Percentiles rank a stretch among this genome's conserved stretches.
Evolutionary conservation across 2,113 vertebrate genomes (phyloP).

Genomic region (Malaclemys terrapin): DNA sequence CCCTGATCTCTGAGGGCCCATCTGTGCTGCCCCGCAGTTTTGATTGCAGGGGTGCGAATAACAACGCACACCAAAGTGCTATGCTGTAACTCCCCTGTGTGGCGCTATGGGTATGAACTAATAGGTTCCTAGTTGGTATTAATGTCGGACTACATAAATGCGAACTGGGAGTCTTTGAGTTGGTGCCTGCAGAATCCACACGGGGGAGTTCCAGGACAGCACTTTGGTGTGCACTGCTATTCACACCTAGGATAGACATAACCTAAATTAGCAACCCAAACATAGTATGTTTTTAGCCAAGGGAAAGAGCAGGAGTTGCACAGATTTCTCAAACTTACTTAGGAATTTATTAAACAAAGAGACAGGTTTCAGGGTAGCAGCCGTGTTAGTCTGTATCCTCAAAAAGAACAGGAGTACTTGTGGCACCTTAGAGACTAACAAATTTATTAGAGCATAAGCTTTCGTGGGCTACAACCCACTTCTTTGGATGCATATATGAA

Average conservation of each 20-base stretch:
- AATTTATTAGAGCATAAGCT: no score
- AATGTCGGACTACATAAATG: neutral
- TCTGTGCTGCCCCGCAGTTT: neutral
- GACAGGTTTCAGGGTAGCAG: neutral
- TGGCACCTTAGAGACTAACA: no score
- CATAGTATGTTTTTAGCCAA: neutral
- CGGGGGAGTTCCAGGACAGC: neutral
- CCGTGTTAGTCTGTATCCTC: no score
- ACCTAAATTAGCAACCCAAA: neutral
- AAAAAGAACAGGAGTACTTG: no score
- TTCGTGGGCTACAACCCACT: no score
- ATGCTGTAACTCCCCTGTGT: neutral
- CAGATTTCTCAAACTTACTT: constrained; percentile 5
- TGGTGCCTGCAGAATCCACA: neutral
- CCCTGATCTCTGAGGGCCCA: neutral
- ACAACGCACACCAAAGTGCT: neutral
- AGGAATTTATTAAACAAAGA: neutral
- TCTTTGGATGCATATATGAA: no score
- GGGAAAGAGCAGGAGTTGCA: neutral
- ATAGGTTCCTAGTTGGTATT: neutral
- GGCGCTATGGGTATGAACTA: neutral
- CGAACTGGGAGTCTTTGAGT: neutral
- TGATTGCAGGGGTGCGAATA: neutral
- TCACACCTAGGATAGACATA: neutral
- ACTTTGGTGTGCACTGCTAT: neutral